Evolutionary conservation across 2,888 invertebrate species (phyloP).

Genomic region (Scaptomyza polygonia): DNA sequence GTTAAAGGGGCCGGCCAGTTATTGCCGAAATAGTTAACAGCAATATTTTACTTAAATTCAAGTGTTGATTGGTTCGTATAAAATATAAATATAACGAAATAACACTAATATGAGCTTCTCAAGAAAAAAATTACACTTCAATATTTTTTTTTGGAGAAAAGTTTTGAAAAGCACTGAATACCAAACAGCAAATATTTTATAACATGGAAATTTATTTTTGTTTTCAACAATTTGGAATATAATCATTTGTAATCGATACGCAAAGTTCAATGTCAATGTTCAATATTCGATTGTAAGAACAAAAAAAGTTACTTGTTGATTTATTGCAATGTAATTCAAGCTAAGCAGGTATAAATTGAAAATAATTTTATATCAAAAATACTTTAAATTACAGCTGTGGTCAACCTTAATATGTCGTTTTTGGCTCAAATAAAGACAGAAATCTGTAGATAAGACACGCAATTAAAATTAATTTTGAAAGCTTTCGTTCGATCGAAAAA

Average conservation of each 20-base stretch:
- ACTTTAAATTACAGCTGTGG: too few species aligned
- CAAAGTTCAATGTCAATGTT: background rate
- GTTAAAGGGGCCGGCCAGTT: constrained; percentile 1
- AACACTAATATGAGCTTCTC: background rate
- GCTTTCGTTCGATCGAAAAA: constrained; percentile 10
- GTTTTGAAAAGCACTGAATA: background rate
- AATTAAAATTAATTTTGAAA: constrained; percentile 19
- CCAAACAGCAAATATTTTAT: background rate
- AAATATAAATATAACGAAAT: background rate
- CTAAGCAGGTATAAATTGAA: background rate
- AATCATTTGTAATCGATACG: background rate
- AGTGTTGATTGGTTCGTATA: background rate
- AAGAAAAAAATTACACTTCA: too few species aligned
- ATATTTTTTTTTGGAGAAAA: background rate
- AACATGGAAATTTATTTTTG: background rate
- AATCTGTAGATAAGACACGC: constrained; percentile 18
- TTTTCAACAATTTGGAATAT: background rate
- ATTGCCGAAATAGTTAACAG: background rate
- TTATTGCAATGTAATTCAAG: background rate
- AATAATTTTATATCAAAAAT: too few species aligned
- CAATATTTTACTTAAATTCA: background rate
- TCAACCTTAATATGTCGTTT: background rate
- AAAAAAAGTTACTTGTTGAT: background rate
- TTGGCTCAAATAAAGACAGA: background rate
- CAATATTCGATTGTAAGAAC: background rate